Evolutionary conservation across 2,113 vertebrate genomes (phyloP).

Genomic region (Thalassarche chlororhynchos): DNA sequence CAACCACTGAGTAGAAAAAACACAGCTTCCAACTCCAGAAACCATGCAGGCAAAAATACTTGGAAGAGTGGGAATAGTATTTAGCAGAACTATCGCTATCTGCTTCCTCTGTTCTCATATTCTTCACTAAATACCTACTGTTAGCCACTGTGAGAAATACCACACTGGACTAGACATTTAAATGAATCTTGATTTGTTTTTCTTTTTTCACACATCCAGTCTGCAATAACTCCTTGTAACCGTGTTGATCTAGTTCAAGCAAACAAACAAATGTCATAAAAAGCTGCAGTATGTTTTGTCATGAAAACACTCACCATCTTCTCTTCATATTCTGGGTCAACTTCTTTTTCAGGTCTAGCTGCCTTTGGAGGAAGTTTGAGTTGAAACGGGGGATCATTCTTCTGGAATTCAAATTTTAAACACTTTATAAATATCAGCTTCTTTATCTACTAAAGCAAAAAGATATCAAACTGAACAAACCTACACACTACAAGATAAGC

Average conservation of each 20-base stretch:
- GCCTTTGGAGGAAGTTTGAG: slow-evolving; percentile 80
- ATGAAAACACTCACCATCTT: slow-evolving; percentile 80
- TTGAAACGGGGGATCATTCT: slow-evolving; percentile 78
- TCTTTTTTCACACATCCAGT: not conserved
- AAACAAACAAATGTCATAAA: not conserved
- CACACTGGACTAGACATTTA: not conserved
- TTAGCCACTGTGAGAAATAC: not conserved
- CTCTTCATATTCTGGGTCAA: slow-evolving; percentile 86
- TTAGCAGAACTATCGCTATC: not conserved
- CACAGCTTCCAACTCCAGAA: not conserved
- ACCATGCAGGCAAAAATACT: not conserved
- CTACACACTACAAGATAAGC: not conserved
- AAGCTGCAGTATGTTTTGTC: not conserved
- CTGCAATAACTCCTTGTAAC: not conserved
- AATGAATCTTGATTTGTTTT: not conserved
- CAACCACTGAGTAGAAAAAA: not conserved
- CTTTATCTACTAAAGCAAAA: not conserved
- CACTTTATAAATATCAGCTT: not conserved
- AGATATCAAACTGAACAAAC: not conserved
- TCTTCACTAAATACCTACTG: not conserved
- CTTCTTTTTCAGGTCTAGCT: slow-evolving; percentile 75
- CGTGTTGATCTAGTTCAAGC: not conserved
- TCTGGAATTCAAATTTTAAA: slow-evolving; percentile 67
- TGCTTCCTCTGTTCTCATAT: not conserved
- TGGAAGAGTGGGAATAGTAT: not conserved